Percentiles rank a stretch among this genome's conserved stretches.
Conservation (phyloP, 2,888 invertebrate species). For the Ennomos quercinarius region DNA sequence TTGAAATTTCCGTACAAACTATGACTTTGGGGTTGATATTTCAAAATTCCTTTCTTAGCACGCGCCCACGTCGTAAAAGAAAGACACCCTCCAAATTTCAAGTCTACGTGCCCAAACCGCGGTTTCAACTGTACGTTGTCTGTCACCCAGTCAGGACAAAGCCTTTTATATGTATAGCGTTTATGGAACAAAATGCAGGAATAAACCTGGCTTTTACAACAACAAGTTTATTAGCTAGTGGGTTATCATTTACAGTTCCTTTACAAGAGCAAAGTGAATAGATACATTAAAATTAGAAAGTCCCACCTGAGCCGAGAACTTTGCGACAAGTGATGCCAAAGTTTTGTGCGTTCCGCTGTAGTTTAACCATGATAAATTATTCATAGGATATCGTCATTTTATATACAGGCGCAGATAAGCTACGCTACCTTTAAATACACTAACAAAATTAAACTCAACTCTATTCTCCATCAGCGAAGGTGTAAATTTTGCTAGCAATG, state of each 20-base stretch:
- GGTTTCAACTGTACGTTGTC: no score
- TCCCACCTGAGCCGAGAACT: constrained; percentile 45
- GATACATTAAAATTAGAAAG: constrained; percentile 45
- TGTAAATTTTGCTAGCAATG: constrained; percentile 6
- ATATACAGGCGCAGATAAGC: constrained; percentile 24
- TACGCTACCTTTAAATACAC: neutral
- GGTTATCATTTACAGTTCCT: neutral
- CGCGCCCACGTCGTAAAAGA: no score
- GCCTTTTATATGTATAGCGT: no score
- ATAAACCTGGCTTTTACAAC: no score
- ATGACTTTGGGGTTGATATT: no score
- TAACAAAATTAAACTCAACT: constrained; percentile 4
- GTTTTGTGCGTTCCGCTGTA: constrained; percentile 40
- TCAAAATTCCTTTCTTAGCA: no score
- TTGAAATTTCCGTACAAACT: no score
- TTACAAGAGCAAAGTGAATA: constrained; percentile 35
- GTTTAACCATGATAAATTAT: constrained; percentile 45
- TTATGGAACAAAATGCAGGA: no score
- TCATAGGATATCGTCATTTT: constrained; percentile 37
- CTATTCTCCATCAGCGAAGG: constrained; percentile 6
- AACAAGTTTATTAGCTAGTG: no score
- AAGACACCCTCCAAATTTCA: no score
- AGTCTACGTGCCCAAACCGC: no score
- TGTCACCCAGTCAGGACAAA: no score
- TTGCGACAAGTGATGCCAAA: constrained; percentile 34